Conservation (phyloP, 2,113 vertebrate species). For the Tyto alba region DNA sequence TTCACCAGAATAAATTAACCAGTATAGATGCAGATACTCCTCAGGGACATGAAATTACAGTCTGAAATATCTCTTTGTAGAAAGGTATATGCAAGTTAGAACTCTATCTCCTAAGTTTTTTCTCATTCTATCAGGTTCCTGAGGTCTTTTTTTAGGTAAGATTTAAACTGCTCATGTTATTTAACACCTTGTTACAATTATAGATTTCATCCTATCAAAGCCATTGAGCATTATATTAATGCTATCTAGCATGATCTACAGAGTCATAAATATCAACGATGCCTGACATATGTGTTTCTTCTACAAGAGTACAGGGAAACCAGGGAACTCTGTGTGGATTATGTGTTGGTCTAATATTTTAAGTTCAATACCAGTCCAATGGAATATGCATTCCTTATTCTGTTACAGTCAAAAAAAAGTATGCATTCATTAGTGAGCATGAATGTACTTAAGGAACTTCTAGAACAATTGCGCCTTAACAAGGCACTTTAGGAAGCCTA, state of each 20-base stretch:
- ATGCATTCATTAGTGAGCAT: neutral
- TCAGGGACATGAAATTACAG: neutral
- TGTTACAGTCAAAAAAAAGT: neutral
- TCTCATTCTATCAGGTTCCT: neutral
- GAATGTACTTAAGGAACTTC: neutral
- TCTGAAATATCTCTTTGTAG: neutral
- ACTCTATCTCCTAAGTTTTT: neutral
- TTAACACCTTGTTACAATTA: neutral
- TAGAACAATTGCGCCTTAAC: neutral
- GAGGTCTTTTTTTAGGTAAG: neutral
- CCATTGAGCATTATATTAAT: neutral
- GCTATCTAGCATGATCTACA: neutral
- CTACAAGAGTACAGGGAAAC: neutral
- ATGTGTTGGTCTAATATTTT: neutral
- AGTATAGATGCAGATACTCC: neutral
- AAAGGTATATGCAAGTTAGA: neutral
- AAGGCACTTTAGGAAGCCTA: neutral
- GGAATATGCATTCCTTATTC: neutral
- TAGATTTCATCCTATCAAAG: neutral
- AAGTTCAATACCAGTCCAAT: neutral
- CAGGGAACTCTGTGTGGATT: neutral
- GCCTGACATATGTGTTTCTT: neutral
- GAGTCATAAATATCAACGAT: neutral
- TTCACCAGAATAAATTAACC: neutral
- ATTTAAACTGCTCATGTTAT: neutral